Evolutionary conservation across 1,140 invertebrate genomes (phyloP).

Genomic region (Calycopis cecrops): DNA sequence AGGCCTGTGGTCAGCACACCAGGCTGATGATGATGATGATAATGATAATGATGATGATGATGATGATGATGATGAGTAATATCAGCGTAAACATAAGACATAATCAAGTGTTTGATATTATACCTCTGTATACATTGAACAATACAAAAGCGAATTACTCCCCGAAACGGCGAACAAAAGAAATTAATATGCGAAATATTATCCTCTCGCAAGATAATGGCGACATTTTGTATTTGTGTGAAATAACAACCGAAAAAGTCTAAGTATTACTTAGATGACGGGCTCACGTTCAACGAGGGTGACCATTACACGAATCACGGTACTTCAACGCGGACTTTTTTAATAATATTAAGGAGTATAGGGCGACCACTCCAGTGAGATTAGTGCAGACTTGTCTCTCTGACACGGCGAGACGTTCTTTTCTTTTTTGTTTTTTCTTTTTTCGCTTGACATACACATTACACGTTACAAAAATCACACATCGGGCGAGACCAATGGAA

Average conservation of each 20-base stretch:
- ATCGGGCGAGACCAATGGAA: no score
- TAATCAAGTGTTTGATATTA: no score
- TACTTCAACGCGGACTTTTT: neutral
- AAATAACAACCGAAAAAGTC: neutral
- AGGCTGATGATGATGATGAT: no score
- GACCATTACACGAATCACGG: constrained; percentile 8
- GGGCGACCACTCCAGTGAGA: neutral
- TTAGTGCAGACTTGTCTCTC: no score
- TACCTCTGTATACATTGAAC: neutral
- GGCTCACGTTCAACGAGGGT: neutral
- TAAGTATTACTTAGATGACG: neutral
- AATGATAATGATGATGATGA: no score
- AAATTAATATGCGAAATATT: constrained; percentile 3
- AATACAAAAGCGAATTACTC: neutral
- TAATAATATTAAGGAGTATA: neutral
- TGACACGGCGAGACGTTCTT: no score
- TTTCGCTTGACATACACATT: no score
- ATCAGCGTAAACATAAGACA: no score
- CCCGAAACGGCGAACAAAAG: constrained; percentile 2
- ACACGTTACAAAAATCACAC: no score
- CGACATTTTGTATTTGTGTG: neutral
- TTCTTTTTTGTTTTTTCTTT: no score
- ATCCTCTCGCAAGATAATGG: neutral
- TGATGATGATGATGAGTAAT: no score
- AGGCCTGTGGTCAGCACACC: no score